A percentile compares a stretch with the other conserved stretches of the same genome.
Conservation (phyloP, 2,113 vertebrate species). For the Seriola aureovittata region DNA sequence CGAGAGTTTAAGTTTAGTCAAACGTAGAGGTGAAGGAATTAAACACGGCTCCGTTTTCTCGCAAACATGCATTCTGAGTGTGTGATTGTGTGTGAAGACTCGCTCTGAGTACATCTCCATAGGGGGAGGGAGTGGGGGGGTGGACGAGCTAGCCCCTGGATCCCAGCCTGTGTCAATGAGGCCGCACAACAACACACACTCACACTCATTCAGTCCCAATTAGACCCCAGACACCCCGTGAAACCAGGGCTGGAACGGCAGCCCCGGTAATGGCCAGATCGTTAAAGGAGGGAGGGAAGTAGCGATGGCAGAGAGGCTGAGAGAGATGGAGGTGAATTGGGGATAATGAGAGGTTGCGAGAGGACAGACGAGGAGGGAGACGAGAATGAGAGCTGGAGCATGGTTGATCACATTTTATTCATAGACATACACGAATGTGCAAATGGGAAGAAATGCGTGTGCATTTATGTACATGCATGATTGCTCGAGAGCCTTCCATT, state of each 20-base stretch:
- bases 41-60: background rate
- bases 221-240: slow-evolving; percentile 59
- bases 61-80: background rate
- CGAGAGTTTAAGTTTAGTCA: background rate
- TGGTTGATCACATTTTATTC: slow-evolving; percentile 42
- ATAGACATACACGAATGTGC: background rate
- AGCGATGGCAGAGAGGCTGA: slow-evolving; percentile 20
- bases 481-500: background rate
- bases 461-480: background rate
- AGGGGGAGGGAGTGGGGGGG: background rate
- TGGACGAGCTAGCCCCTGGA: background rate
- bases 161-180: slow-evolving; percentile 24
- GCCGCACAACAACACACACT: slow-evolving; percentile 55
- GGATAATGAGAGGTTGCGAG: slow-evolving; percentile 64
- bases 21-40: background rate
- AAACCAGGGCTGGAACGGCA: slow-evolving; percentile 50
- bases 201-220: slow-evolving; percentile 59
- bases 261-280: slow-evolving; percentile 62
- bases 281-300: slow-evolving; percentile 44
- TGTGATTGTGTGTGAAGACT: slow-evolving; percentile 24
- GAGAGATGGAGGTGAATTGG: slow-evolving; percentile 39
- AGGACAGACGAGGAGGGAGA: slow-evolving; percentile 38
- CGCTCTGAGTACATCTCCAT: slow-evolving; percentile 2
- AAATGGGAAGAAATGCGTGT: background rate
- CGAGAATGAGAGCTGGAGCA: slow-evolving; percentile 1